Evolutionary conservation across 2,113 vertebrate species (phyloP).

Genomic region (Monopterus albus): DNA sequence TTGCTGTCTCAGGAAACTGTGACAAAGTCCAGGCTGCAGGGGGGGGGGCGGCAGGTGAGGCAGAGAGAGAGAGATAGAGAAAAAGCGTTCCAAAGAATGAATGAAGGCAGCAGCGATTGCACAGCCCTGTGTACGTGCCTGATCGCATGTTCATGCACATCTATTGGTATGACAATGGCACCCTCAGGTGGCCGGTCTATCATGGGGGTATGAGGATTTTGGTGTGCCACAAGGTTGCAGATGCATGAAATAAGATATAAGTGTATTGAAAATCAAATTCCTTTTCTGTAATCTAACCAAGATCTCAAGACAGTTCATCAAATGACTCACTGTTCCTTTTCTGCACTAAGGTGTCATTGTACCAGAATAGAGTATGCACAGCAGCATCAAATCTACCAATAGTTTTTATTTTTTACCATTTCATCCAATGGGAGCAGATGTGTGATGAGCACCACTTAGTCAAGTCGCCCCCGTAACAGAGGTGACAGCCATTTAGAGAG

Average conservation of each 20-base stretch:
- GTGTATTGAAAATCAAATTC: background rate
- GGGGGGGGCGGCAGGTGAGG: too few relatives aligned
- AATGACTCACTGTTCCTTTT: background rate
- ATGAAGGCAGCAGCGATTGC: constrained; percentile 27
- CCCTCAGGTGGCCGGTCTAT: constrained; percentile 49
- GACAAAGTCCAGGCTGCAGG: constrained; percentile 63
- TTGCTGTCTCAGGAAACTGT: constrained; percentile 36
- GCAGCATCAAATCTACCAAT: background rate
- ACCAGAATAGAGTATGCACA: background rate
- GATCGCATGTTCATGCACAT: background rate
- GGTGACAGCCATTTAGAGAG: constrained; percentile 38
- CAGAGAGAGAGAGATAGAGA: constrained; percentile 16
- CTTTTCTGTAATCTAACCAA: background rate
- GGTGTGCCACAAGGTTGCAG: background rate
- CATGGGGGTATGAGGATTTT: background rate
- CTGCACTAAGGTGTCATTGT: background rate
- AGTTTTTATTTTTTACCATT: background rate
- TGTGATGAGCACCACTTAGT: constrained; percentile 24
- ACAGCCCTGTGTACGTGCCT: constrained; percentile 34
- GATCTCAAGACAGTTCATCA: background rate
- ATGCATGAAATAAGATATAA: background rate
- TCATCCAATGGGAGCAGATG: constrained; percentile 36
- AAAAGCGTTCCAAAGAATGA: constrained; percentile 35
- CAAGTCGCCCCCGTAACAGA: constrained; percentile 22
- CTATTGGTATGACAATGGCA: constrained; percentile 39